Base-by-base conservation (phyloP, 2,888 invertebrate species). In the Exephanes ischioxanthus region DNA sequence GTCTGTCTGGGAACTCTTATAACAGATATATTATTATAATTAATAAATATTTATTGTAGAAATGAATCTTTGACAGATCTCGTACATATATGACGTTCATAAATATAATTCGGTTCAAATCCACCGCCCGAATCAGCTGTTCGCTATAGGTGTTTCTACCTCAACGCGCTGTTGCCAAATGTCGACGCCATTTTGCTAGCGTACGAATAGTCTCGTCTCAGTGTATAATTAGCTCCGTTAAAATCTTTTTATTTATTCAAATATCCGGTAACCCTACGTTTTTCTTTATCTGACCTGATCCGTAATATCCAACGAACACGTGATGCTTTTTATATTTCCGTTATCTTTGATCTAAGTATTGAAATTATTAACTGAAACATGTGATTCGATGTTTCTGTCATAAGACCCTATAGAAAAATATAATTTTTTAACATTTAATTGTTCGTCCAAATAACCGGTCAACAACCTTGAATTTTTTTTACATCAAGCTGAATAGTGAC, bases 111-210 rank as follows among this genome's bases (percentile, higher is more conserved):
- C 22, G 22, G 22, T 33, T 33, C 16, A 33, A 14, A n/a, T 63
- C 9, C 16, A 37, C 63, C 63, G 37, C 11, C 63, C 33, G 63
- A 63, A 37, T 37, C 37, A 37, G 37, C 37, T 63, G 37, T n/a
- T 63, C 37, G n/a, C 33, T 4, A 7, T 30, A 11, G 16, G 22
- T 22, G 26, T 5, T 37, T 37, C 37, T 7, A 37, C 63, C 30
- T 30, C 30, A 2, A 61, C 14, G 30, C 30, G 61, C 61, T 30
- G 61, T 61, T 61, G 61, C 61, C 61, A 61, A 61, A 16, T 30
- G 14, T 61, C 61, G 61, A 3, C 61, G 61, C 30, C 61, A 61
- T 61, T 9, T 61, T 33, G 61, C 26, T 30, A 16, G 30, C 26
- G 26, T 30, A 16, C 14, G 16, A 26, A 22, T 30, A 22, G 67